phyloP scores from a whole-genome alignment of 2,797 vertebrate species.

The Amphiprion clarkii region DNA sequence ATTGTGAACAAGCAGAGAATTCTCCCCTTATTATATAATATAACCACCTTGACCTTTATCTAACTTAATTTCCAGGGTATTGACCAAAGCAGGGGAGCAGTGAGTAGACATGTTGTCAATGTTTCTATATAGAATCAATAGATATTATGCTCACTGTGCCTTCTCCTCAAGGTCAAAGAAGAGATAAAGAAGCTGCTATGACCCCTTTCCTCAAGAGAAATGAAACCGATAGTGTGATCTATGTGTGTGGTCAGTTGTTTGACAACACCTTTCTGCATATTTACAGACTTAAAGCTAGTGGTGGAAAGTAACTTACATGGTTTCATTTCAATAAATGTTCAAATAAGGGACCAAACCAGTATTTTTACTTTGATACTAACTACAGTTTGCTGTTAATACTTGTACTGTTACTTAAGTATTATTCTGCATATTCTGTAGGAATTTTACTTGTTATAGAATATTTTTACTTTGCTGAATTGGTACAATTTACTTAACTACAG shows the following conservation, averaged over 20 bases:
- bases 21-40: conserved; percentile 13
- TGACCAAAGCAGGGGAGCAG: conserved; percentile 40
- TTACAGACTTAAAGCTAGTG: neutral
- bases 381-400: too few relatives aligned
- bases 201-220: conserved; percentile 21
- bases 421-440: too few relatives aligned
- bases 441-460: too few relatives aligned
- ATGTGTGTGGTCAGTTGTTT: neutral
- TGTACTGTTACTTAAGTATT: too few relatives aligned
- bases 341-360: too few relatives aligned
- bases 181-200: conserved; percentile 8
- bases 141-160: conserved; percentile 12
- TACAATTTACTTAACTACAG: too few relatives aligned
- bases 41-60: conserved; percentile 40
- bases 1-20: conserved; percentile 9
- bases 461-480: too few relatives aligned
- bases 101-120: conserved; percentile 25
- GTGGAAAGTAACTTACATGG: too few relatives aligned
- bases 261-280: neutral
- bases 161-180: conserved; percentile 16
- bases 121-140: conserved; percentile 49
- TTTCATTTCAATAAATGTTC: too few relatives aligned
- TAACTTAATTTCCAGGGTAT: conserved; percentile 44
- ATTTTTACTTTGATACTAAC: too few relatives aligned
- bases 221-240: neutral